Percentiles rank a stretch among this genome's conserved stretches.
Evolutionary conservation across 2,113 vertebrate genomes (phyloP).

Genomic region (Pavo muticus): DNA sequence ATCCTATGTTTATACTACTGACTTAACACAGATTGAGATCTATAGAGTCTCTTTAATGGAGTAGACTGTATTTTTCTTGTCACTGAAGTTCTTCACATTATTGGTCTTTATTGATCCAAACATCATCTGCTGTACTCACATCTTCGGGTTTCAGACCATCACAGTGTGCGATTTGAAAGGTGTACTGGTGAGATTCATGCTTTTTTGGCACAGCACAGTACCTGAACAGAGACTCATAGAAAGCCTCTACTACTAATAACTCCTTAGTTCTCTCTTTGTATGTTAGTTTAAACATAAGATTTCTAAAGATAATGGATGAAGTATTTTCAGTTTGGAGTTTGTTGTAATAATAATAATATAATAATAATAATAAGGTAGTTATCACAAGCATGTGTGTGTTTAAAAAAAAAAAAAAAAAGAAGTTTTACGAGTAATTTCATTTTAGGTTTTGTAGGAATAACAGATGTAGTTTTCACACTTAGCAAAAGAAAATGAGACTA

Average conservation of each 20-base stretch:
- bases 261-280: not conserved
- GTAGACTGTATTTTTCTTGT: slow-evolving; percentile 64
- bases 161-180: not conserved
- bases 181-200: not conserved
- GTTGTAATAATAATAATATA: not conserved
- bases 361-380: not conserved
- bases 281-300: not conserved
- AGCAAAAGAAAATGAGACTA: not conserved
- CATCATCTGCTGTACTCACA: slow-evolving; percentile 35
- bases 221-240: not conserved
- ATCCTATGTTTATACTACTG: slow-evolving; percentile 47
- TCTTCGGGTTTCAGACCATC: slow-evolving; percentile 5
- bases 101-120: slow-evolving; percentile 59
- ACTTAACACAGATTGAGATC: slow-evolving; percentile 42
- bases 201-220: not conserved
- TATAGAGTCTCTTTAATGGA: slow-evolving; percentile 53
- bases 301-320: not conserved
- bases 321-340: not conserved
- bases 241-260: not conserved
- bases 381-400: not conserved
- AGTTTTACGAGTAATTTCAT: not conserved
- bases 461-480: not conserved
- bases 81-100: slow-evolving; percentile 50
- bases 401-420: not conserved
- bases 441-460: not conserved